Evolutionary conservation across 2,797 vertebrate genomes (phyloP), one percentile per base, ranked within the genome.

Genomic region (Sebastes flavidus): DNA sequence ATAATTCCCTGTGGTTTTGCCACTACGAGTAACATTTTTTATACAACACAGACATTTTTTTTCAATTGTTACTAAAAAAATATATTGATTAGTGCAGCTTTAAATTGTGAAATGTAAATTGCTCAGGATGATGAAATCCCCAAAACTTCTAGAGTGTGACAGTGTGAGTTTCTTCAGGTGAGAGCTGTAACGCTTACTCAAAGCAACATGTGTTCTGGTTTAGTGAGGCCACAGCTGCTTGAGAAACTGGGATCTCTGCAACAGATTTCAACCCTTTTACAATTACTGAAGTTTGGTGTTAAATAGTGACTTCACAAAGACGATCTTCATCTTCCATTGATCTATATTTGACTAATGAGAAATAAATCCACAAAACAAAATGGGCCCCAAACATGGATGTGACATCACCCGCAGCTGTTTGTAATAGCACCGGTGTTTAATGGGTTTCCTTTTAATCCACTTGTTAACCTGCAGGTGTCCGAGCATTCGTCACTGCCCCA

Each of bases 371-470:
- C 25, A 12, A 62, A 55, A 34, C 29, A 30, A 27, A 60, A 22
- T 24, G 30, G 18, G 22, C 3, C 3, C 2, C 59, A 61, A 29
- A 58, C 63, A 42, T 27, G 5, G 13, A 55, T 12, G 24, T 76
- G 27, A 59, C 66, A 42, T 73, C 78, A 70, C 42, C 29, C 32
- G 6, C 22, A 36, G 34, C 75, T 72, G 67, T 67, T 75, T 67
- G 25, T 14, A 27, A 73, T 10, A 61, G 14, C 49, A 60, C 18
- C 22, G 12, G 58, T 12, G 55, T 70, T 75, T 14, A 42, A 36
- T 20, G 11, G 32, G 38, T 11, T 59, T 55, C 38, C 30, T 29
- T 30, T 72, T 52, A 59, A 22, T 81, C 56, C 18, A 61, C 70
- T 70, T 7, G 14, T 38, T 27, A 76, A 56, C 65, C 27, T 72